Conservation (phyloP, 1,140 invertebrate species). For the Euura lappo region DNA sequence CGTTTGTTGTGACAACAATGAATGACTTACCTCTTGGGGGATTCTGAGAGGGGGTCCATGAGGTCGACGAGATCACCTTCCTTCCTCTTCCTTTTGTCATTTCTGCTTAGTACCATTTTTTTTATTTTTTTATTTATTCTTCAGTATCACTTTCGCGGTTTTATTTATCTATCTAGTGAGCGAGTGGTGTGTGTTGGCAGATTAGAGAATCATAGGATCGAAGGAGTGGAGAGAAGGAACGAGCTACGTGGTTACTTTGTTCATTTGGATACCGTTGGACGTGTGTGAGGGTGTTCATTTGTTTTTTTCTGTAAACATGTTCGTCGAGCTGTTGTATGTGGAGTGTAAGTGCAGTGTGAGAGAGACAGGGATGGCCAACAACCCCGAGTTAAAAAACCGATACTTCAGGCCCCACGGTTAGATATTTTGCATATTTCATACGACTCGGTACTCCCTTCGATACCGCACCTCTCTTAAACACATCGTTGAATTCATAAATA, state of each 20-base stretch:
- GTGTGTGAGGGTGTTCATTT: too few species aligned
- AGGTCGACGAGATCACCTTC: slow-evolving; percentile 58
- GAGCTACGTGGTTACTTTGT: too few species aligned
- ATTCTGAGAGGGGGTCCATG: slow-evolving; percentile 56
- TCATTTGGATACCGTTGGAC: too few species aligned
- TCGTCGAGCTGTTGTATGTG: too few species aligned
- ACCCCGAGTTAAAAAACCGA: slow-evolving; percentile 3
- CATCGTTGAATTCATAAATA: background rate
- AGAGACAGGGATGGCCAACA: background rate
- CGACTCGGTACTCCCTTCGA: background rate
- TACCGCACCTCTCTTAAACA: background rate
- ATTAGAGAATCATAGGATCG: too few species aligned
- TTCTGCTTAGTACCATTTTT: slow-evolving; percentile 58
- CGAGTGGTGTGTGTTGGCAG: too few species aligned
- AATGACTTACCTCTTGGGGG: slow-evolving; percentile 61
- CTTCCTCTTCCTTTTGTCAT: slow-evolving; percentile 58
- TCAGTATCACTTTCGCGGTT: too few species aligned
- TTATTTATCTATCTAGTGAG: too few species aligned
- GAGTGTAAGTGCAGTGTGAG: background rate
- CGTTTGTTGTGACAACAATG: background rate
- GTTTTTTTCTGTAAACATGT: too few species aligned
- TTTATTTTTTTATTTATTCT: background rate
- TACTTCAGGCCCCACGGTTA: background rate
- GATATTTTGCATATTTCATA: background rate
- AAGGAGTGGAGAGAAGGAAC: too few species aligned